A percentile compares a stretch with the other conserved stretches of the same genome.
Conservation (phyloP, 2,113 vertebrate genomes). For the Polypterus senegalus region DNA sequence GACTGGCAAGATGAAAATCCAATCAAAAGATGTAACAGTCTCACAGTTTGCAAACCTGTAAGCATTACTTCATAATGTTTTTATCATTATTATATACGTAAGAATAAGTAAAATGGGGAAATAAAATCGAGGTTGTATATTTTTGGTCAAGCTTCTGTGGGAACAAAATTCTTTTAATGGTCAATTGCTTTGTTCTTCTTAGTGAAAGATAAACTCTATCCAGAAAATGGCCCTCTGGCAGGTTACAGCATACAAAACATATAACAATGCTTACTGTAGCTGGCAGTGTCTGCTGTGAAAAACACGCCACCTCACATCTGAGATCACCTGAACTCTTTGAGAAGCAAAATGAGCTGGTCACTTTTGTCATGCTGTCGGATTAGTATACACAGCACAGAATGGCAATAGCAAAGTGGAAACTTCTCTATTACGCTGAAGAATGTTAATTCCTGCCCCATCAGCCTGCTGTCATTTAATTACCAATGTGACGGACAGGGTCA, state of each 20-base stretch:
- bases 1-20: too few relatives aligned
- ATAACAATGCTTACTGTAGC: constrained; percentile 32
- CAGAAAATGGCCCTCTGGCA: constrained; percentile 29
- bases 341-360: constrained; percentile 25
- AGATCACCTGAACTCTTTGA: constrained; percentile 33
- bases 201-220: constrained; percentile 28
- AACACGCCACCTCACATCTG: constrained; percentile 32
- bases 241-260: constrained; percentile 27
- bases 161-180: constrained; percentile 2
- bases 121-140: too few relatives aligned
- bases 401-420: constrained; percentile 25
- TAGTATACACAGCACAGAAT: constrained; percentile 25
- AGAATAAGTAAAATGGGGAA: too few relatives aligned
- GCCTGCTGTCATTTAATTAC: constrained; percentile 30
- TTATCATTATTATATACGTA: too few relatives aligned
- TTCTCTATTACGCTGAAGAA: constrained; percentile 40
- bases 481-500: constrained; percentile 26
- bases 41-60: too few relatives aligned
- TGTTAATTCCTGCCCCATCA: constrained; percentile 33
- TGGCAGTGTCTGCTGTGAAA: constrained; percentile 30
- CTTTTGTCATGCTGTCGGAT: constrained; percentile 42
- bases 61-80: too few relatives aligned
- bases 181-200: constrained; percentile 1
- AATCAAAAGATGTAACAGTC: too few relatives aligned
- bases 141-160: not conserved